Base-by-base conservation (phyloP, 2,888 invertebrate genomes). In the Cylindroiulus punctatus region DNA sequence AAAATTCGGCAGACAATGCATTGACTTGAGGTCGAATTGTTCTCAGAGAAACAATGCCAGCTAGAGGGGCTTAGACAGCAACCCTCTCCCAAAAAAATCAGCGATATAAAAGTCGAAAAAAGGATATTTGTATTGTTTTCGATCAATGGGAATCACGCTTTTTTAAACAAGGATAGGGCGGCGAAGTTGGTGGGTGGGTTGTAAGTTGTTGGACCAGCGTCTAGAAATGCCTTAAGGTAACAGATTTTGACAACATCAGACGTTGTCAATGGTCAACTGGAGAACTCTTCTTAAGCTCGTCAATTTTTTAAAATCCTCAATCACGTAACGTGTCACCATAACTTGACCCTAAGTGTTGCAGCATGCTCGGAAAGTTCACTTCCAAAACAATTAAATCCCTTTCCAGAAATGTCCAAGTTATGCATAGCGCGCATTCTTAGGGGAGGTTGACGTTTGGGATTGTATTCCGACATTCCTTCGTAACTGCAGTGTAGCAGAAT, bases 121-220 rank as follows among this genome's bases (percentile, higher is more conserved):
- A 65, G 26, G 1, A 26, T 14, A 65, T 65, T 65, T 65, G n/a
- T 65, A 65, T 65, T 65, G 65, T 65, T 65, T 65, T 65, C 65
- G 65, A 65, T 65, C 65, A 65, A 65, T 65, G 65, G 65, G 65
- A 65, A 65, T 65, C n/a, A 65, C 65, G 65, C 65, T 65, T 65
- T 65, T 65, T 65, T 12, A 65, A 65, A 1, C 4, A 7, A 26
- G 26, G 26, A 26, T n/a, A 1, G 26, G 65, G 26, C 22, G 47
- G 57, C 5, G 22, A 22, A 57, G 12, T n/a, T n/a, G 57, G 22
- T n/a, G 12, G 57, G 40, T 8, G 40, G n/a, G 57, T n/a, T n/a
- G n/a, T n/a, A n/a, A n/a, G n/a, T 22, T 65, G 26, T 65, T 65
- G 65, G 65, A 65, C 65, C 8, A 44, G 44, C 44, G 44, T 12